Conservation (phyloP, 2,113 vertebrate genomes). For the Pterocles burchelli region DNA sequence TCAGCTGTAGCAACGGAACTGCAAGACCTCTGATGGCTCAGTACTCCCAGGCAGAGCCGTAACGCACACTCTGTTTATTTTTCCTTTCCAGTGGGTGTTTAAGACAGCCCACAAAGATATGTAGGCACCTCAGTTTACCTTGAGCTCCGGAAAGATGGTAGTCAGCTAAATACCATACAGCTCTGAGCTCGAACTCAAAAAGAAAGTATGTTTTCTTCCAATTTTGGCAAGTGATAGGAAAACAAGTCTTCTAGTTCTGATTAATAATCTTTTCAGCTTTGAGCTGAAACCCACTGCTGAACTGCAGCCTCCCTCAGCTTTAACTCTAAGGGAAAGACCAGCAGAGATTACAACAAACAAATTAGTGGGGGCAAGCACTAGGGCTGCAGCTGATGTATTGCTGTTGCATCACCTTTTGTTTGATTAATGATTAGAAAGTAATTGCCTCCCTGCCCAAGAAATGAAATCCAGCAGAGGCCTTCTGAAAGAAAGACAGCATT, state of each 20-base stretch:
- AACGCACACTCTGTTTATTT: background rate
- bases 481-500: background rate
- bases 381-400: background rate
- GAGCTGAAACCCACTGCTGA: background rate
- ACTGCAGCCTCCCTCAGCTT: background rate
- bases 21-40: background rate
- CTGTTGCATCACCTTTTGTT: background rate
- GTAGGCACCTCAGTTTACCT: background rate
- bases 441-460: background rate
- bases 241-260: background rate
- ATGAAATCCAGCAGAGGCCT: background rate
- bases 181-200: background rate
- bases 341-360: background rate
- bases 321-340: background rate
- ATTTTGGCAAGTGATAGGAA: background rate
- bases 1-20: background rate
- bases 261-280: background rate
- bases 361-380: background rate
- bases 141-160: background rate
- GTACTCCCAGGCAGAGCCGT: background rate
- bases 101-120: background rate
- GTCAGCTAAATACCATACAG: background rate
- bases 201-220: background rate
- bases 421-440: conserved; percentile 16
- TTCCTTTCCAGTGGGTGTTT: background rate